Evolutionary conservation across 2,113 vertebrate genomes (phyloP), one percentile per base, ranked within the genome.

Genomic region (Eulemur rufifrons): DNA sequence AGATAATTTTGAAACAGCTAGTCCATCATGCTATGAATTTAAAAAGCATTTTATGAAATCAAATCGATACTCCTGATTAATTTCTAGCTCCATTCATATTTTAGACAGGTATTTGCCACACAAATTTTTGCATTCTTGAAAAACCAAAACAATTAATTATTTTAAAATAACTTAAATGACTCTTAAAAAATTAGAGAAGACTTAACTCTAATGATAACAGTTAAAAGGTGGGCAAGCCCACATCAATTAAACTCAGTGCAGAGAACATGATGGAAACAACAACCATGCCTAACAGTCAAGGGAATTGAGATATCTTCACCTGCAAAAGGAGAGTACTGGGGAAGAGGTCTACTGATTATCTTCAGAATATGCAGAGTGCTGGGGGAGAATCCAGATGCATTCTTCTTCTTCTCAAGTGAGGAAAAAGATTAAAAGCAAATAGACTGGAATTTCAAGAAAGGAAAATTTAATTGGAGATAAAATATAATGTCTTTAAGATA

Each of bases 401-500:
- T 90, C 23, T 77, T 89, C 23, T 77, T 89, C 52, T 86, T 94
- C 64, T 45, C 59, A 86, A 96, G 1, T 66, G 45, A 86, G 42
- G 34, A 74, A 69, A 69, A 93, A 80, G 42, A 56, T 68, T 81
- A 73, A 89, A 29, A 94, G 5, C 7, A 80, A 81, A 81, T n/a
- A 89, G 52, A 56, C 23, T 87, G 34, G 84, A 91, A 89, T 93
- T 96, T 86, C 45, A 91, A 93, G 25, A 89, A 94, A 5, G 94
- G 45, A 95, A 97, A 92, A 85, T 81, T 82, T 69, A 89, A 85
- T 78, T 74, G 54, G n/a, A 61, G 29, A 81, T 85, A 81, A 95
- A 37, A 59, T 66, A 73, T 39, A 69, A 63, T 27, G 15, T 77
- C 69, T 92, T 89, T 14, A 74, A 4, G 2, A 64, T 91, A 61